These are phyloP conservation scores for Chaetorhynchus papuensis DNA, from an alignment of 2,113 vertebrate genomes.

Conservation along the genomic window DNA sequence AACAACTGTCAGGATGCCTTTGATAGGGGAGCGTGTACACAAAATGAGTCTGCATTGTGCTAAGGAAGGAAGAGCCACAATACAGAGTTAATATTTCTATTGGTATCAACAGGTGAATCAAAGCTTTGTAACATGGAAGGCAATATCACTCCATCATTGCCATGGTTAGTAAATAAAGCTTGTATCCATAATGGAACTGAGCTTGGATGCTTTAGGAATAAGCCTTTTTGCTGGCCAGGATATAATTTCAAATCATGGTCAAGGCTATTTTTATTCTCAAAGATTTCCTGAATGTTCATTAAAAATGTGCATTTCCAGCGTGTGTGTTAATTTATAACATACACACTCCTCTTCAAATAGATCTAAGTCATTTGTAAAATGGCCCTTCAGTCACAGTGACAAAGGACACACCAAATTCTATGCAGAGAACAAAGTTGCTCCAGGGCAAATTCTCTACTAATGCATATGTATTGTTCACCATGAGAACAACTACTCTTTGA, in stretches of 20 bases:
- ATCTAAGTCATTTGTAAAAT: not conserved
- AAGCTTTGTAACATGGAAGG: not conserved
- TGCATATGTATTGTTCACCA: not conserved
- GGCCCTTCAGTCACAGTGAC: not conserved
- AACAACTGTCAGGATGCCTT: slow-evolving; percentile 7
- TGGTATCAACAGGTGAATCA: not conserved
- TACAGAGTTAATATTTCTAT: not conserved
- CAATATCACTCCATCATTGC: not conserved
- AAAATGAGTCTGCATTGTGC: not conserved
- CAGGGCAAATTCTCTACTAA: not conserved
- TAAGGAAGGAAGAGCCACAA: not conserved
- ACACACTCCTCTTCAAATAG: not conserved
- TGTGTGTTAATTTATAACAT: not conserved
- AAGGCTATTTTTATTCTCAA: not conserved
- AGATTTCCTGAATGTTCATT: not conserved
- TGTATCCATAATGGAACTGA: not conserved
- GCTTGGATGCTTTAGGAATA: not conserved
- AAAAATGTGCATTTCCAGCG: not conserved
- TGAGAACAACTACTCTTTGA: not conserved
- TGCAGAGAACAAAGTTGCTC: not conserved
- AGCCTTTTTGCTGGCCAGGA: not conserved
- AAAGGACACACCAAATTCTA: not conserved
- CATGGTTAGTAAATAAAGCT: not conserved
- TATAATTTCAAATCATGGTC: not conserved
- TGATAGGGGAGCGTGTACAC: not conserved